Percentiles rank a stretch among this genome's conserved stretches.
Conservation (phyloP, 2,888 invertebrate species). For the Villa cingulata region DNA sequence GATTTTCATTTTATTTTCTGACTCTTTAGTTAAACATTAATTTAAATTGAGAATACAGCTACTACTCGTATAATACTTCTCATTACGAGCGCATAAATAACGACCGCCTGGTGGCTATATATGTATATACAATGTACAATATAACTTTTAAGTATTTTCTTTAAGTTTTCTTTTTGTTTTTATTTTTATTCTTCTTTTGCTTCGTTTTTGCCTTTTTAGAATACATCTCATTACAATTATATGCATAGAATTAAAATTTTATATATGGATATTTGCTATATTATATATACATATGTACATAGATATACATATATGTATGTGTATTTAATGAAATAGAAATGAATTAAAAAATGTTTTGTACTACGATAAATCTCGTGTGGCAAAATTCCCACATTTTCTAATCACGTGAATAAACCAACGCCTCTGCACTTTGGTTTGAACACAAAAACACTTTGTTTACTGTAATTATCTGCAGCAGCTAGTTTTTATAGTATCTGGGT, state of each 20-base stretch:
- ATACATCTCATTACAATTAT: neutral
- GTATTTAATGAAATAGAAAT: neutral
- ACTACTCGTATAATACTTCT: conserved; percentile 7
- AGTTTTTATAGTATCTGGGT: neutral
- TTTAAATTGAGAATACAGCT: conserved; percentile 3
- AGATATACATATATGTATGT: too few species aligned
- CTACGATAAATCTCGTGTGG: conserved; percentile 12
- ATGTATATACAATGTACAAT: too few species aligned
- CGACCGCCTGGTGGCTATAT: neutral
- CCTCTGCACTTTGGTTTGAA: conserved; percentile 14
- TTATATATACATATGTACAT: too few species aligned
- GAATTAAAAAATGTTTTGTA: neutral
- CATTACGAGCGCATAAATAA: conserved; percentile 13
- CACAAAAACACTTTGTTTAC: conserved; percentile 18
- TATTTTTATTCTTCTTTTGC: neutral
- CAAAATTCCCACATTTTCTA: conserved; percentile 16
- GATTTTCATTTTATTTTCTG: conserved; percentile 9
- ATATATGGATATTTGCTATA: too few species aligned
- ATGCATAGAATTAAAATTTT: neutral
- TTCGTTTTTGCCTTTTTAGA: neutral
- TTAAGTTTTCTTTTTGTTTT: too few species aligned
- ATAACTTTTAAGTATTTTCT: too few species aligned
- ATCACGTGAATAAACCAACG: conserved; percentile 18
- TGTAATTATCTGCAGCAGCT: conserved; percentile 15
- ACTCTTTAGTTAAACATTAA: conserved; percentile 10